These are phyloP conservation scores for Campoplex capitator DNA, from an alignment of 2,888 invertebrate species.

Conservation along the genomic window DNA sequence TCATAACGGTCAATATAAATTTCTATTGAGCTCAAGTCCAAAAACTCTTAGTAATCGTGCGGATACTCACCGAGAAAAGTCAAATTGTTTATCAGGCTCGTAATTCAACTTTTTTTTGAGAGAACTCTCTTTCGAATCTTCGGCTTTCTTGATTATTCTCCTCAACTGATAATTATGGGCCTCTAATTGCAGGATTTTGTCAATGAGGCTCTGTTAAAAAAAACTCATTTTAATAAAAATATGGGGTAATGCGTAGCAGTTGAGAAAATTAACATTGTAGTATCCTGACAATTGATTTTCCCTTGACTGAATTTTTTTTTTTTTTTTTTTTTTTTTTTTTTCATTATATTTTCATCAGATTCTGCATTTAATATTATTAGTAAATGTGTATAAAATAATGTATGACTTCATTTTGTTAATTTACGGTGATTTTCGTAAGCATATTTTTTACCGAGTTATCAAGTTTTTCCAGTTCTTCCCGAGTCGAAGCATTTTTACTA, in stretches of 20 bases:
- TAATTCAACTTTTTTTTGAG: slow-evolving; percentile 52
- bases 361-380: neutral
- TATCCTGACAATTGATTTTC: neutral
- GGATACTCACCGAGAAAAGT: slow-evolving; percentile 86
- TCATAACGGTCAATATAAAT: neutral
- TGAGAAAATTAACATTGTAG: neutral
- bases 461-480: slow-evolving; percentile 85
- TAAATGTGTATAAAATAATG: neutral
- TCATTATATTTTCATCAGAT: neutral
- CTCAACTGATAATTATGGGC: slow-evolving; percentile 92
- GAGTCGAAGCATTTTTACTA: slow-evolving; percentile 79
- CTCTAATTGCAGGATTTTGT: slow-evolving; percentile 90
- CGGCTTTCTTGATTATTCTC: slow-evolving; percentile 86
- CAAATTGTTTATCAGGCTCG: slow-evolving; percentile 86
- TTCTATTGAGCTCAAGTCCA: neutral
- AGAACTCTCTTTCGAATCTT: slow-evolving; percentile 68
- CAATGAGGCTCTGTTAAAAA: slow-evolving; percentile 88
- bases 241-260: neutral
- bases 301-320: neutral
- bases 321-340: neutral
- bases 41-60: neutral
- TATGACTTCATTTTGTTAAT: slow-evolving; percentile 11
- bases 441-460: slow-evolving; percentile 83
- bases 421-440: slow-evolving; percentile 36
- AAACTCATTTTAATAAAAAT: neutral